A percentile compares a stretch with the other conserved stretches of the same genome.
Conservation (phyloP, 2,888 invertebrate species). For the Mesoligia furuncula region DNA sequence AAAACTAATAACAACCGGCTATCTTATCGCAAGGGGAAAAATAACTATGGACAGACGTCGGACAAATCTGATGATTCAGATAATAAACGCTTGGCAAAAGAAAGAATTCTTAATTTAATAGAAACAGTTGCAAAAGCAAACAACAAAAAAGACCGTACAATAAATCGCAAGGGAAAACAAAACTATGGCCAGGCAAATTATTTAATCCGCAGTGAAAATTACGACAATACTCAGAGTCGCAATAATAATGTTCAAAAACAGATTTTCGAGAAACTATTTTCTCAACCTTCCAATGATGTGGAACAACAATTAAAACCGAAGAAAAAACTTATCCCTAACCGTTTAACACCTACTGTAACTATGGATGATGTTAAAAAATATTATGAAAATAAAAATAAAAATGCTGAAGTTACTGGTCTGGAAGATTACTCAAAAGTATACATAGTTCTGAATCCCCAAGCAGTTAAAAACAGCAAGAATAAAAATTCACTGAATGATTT, state of each 20-base stretch:
- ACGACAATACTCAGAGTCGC: constrained; percentile 1
- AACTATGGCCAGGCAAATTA: constrained; percentile 2
- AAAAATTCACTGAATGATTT: constrained; percentile 70
- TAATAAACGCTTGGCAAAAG: constrained; percentile 19
- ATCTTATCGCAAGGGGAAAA: constrained; percentile 13
- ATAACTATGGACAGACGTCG: background rate
- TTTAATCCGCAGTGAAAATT: constrained; percentile 22
- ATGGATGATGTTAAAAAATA: constrained; percentile 23
- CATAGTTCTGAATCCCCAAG: constrained; percentile 76
- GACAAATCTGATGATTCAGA: constrained; percentile 10
- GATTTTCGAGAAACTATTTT: constrained; percentile 45
- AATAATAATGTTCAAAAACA: constrained; percentile 11
- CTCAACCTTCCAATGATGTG: constrained; percentile 6
- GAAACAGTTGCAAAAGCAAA: constrained; percentile 51
- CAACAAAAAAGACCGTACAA: background rate
- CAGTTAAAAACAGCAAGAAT: constrained; percentile 68
- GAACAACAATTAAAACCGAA: constrained; percentile 21
- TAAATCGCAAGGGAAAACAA: constrained; percentile 25
- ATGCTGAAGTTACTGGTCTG: constrained; percentile 41
- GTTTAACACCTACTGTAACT: constrained; percentile 21
- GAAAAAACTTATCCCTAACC: constrained; percentile 33
- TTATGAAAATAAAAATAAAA: constrained; percentile 32
- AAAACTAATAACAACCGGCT: background rate
- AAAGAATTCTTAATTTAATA: constrained; percentile 61
- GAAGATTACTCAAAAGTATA: constrained; percentile 78